Evolutionary conservation across 53 echinoderm and acorn worm species (phyloP), one percentile per base, ranked within the genome.

Genomic region (Stichopus horrens): DNA sequence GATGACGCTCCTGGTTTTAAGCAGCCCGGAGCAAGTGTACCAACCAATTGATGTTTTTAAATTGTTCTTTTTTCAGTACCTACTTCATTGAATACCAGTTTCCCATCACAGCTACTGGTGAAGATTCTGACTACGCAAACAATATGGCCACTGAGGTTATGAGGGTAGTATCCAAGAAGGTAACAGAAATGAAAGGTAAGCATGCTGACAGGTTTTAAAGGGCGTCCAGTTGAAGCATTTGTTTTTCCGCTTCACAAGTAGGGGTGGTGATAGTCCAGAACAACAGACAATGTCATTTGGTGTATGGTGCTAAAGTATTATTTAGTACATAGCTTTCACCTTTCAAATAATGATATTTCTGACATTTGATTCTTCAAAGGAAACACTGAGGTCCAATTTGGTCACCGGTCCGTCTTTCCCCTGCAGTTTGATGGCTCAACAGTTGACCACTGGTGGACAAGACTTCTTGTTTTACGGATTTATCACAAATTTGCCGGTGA

Each of bases 11-110:
- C 37, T 37, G 37, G 37, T 37, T 37, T 37, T 37, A 0, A 37
- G 37, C 37, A 37, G 37, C 37, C 37, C 2, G 37, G 37, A 37
- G 37, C 37, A 1, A 37, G 37, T 37, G 37, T 37, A 37, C 37
- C 37, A 37, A 59, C 4, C 71, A 11, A 68, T 68, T 19, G 16
- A 16, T 68, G 14, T 68, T 68, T 14, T 63, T 63, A 37, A 37
- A 63, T 68, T n/a, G 4, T 16, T 68, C 18, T 51, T 55, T 14
- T 88, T 66, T 7, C 79, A 92, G 95, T 56, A 96, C 96, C 10
- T 99, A 96, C 82, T 99, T 99, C 92, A 94, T 99, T 66, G 98
- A 99, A 91, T 99, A 99, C 63, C 96, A 92, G 79, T 99, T 99
- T 74, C 99, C 99, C 5, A 92, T 99, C 13, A 88, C 90, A 8